These are phyloP conservation scores for Fopius arisanus DNA, from an alignment of 1,140 invertebrate genomes.

Conservation along the genomic window DNA sequence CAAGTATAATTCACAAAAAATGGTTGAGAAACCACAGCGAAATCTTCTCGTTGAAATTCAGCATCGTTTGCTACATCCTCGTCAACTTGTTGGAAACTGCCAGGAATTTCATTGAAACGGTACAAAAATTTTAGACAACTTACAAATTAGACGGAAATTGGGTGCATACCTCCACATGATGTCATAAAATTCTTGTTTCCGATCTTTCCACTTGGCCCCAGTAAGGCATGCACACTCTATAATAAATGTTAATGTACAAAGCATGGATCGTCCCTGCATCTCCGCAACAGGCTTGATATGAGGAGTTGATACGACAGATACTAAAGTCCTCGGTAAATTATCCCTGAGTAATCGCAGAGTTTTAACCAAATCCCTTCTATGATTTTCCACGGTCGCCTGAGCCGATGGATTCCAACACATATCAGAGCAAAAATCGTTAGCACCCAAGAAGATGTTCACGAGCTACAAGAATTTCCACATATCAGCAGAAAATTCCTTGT, in stretches of 20 bases:
- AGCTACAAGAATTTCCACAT: constrained; percentile 56
- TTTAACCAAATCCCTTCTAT: constrained; percentile 63
- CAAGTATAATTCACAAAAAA: constrained; percentile 56
- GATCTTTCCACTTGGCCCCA: constrained; percentile 44
- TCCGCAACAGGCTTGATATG: constrained; percentile 50
- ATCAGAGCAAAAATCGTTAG: constrained; percentile 76
- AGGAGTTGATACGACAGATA: constrained; percentile 68
- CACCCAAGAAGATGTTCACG: constrained; percentile 73
- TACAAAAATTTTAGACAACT: too few relatives aligned
- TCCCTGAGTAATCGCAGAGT: constrained; percentile 66
- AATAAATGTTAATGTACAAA: constrained; percentile 55
- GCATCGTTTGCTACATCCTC: constrained; percentile 53
- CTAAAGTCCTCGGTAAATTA: constrained; percentile 70
- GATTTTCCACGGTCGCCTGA: constrained; percentile 54
- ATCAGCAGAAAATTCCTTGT: too few relatives aligned
- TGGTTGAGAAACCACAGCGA: constrained; percentile 72
- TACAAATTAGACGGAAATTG: too few relatives aligned
- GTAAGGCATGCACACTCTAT: constrained; percentile 67
- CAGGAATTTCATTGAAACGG: constrained; percentile 1
- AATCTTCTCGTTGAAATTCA: constrained; percentile 69
- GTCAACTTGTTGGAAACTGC: constrained; percentile 48
- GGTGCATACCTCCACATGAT: constrained; percentile 52
- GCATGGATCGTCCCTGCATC: constrained; percentile 44
- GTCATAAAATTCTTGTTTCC: constrained; percentile 42
- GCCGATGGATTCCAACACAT: constrained; percentile 65